phyloP scores from a whole-genome alignment of 2,113 vertebrate genomes.

The Tragelaphus scriptus region DNA sequence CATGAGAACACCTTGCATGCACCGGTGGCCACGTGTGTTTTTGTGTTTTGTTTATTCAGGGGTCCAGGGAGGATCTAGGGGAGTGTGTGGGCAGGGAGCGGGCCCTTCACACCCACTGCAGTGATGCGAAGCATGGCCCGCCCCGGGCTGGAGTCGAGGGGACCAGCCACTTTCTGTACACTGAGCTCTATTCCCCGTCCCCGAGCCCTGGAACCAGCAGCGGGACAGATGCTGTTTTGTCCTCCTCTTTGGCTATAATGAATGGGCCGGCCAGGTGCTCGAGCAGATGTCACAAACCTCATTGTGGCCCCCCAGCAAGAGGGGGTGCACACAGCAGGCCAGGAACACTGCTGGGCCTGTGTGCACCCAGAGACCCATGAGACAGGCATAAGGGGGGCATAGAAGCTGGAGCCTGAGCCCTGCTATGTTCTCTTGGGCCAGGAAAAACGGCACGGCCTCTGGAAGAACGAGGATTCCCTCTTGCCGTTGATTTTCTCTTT shows the following conservation, averaged over 20 bases:
- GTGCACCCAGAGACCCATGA: neutral
- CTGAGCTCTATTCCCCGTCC: neutral
- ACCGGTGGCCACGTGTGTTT: fast-evolving
- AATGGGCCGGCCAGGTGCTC: neutral
- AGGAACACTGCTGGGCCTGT: neutral
- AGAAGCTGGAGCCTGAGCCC: neutral
- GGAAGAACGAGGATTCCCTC: neutral
- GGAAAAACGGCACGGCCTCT: neutral
- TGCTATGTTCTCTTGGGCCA: fast-evolving
- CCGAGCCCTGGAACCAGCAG: neutral
- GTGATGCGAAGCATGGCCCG: fast-evolving
- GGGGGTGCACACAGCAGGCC: neutral
- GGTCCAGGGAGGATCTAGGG: neutral
- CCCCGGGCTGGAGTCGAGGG: fast-evolving
- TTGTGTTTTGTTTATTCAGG: too few relatives aligned
- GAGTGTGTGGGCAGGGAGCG: fast-evolving
- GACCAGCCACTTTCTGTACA: neutral
- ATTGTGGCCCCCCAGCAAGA: neutral
- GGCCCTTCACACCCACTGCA: fast-evolving
- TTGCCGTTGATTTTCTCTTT: fast-evolving
- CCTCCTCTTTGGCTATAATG: neutral
- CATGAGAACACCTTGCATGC: fast-evolving
- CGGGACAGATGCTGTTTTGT: neutral
- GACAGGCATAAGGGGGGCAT: neutral
- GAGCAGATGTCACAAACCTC: neutral